Base-by-base conservation (phyloP, 2,888 invertebrate genomes). In the Gastracanthus pulcherrimus region DNA sequence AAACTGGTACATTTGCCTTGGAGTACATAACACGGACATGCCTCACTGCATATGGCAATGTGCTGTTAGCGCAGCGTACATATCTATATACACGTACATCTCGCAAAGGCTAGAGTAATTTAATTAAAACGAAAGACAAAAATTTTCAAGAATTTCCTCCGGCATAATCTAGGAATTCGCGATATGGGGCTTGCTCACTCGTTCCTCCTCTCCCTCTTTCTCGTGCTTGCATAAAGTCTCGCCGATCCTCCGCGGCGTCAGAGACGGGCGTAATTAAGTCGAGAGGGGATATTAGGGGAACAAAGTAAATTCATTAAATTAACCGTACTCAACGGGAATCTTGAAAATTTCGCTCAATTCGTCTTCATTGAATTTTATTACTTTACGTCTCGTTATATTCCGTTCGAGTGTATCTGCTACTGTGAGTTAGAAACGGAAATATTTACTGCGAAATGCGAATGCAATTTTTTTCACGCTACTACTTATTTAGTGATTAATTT, bases 91-190 rank as follows among this genome's bases (percentile, higher is more conserved):
- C 26, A 55, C 51, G 23, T 23, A 55, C 26, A 11, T 26, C 11
- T 55, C 51, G 23, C 16, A 2, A 64, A 66, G 60, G 29, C 48
- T 26, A 7, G 51, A 80, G 66, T 67, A 80, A 80, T 80, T 80
- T 74, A 74, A 80, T 80, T 74, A 74, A 26, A 60, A 36, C 11
- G 36, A 78, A 78, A 55, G 78, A 58, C 58, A 67, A 67, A 45
- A 80, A 69, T 74, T 67, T 74, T 67, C 48, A 67, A 72, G 62
- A 74, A 74, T 67, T 69, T 62, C 34, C 34, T 31, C 13, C 38
- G 13, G 58, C 72, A 67, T 67, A 72, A 71, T 64, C 45, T 13
- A 70, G 31, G 55, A 41, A 66, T 66, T 64, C 23, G 71, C 64
- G 36, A 51, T 64, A 19, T 70, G 77, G 31, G 2, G n/a, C 16